Evolutionary conservation across 2,888 invertebrate genomes (phyloP), one percentile per base, ranked within the genome.

Genomic region (Archips xylosteana): DNA sequence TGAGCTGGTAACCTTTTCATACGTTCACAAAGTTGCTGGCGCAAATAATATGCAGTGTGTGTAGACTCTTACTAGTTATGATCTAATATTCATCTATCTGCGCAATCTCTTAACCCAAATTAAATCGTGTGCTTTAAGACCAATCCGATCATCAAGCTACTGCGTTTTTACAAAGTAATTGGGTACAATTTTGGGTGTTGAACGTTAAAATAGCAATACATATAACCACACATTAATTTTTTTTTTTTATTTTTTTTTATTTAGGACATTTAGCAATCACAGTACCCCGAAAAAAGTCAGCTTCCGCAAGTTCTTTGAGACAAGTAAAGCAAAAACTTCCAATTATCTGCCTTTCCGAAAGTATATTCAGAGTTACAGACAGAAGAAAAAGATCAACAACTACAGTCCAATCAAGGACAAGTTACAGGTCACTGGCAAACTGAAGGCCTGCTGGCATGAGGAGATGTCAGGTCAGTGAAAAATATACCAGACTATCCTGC

Each of bases 311-410:
- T 86, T 94, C 69, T 89, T 94, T 77, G 94, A 95, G 79, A 94
- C 92, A 78, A 90, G 89, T 39, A 89, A 90, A 76, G 90, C 89
- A 12, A 91, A 93, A 82, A 93, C 92, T 13, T 92, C 94, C 10
- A 95, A 95, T 75, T 97, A 97, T 81, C 95, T 96, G 95, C 96
- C 97, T 12, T 97, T 97, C 81, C 95, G 88, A 75, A 93, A 92
- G 75, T 90, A 91, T 75, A 90, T 92, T 63, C 90, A 94, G 76
- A 93, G 87, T 75, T 93, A 92, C 76, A 92, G 89, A 78, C 83
- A 87, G 12, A 94, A 93, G 80, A 94, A 92, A 78, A 93, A 91
- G 76, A 77, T 82, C 0, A 85, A 82, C 65, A 82, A 83, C 45
- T 93, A 94, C 77, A 92, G 92, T 68, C 93, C 92, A 10, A 91